Conservation (phyloP, 2,888 invertebrate species). For the Leucophenga montana region DNA sequence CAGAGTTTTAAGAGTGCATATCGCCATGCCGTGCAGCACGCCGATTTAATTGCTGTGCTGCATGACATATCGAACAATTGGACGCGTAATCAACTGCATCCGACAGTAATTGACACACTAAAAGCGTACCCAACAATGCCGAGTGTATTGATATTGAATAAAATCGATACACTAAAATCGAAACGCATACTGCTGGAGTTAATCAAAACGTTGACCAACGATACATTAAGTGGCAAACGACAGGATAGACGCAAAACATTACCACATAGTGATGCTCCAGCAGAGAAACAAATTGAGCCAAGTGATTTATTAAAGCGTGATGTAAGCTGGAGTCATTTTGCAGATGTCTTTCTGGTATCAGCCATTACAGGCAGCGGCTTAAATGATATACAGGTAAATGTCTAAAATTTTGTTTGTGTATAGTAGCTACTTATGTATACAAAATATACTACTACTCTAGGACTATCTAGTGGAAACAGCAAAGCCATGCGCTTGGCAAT, state of each 20-base stretch:
- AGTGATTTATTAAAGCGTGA: slow-evolving; percentile 44
- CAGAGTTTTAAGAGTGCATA: slow-evolving; percentile 77
- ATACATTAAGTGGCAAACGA: slow-evolving; percentile 71
- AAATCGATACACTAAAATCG: slow-evolving; percentile 83
- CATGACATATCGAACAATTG: slow-evolving; percentile 86
- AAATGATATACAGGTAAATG: slow-evolving; percentile 77
- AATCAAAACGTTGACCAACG: slow-evolving; percentile 80
- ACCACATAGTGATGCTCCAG: too few relatives aligned
- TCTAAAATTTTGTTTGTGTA: slow-evolving; percentile 17
- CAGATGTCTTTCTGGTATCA: slow-evolving; percentile 93
- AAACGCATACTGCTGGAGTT: slow-evolving; percentile 84
- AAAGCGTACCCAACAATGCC: slow-evolving; percentile 77
- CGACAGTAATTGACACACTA: slow-evolving; percentile 81
- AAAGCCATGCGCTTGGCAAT: slow-evolving; percentile 80
- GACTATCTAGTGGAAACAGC: slow-evolving; percentile 73
- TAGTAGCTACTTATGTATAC: background rate
- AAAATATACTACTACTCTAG: slow-evolving; percentile 29
- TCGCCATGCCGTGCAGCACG: slow-evolving; percentile 76
- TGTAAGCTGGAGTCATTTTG: slow-evolving; percentile 84
- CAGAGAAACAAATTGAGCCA: background rate
- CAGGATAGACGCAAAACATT: slow-evolving; percentile 34
- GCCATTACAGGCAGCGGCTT: slow-evolving; percentile 86
- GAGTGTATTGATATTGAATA: slow-evolving; percentile 90
- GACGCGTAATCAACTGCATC: slow-evolving; percentile 80
- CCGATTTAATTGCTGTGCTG: slow-evolving; percentile 88